Evolutionary conservation across 35 echinoderm and acorn worm species (phyloP), one percentile per base, ranked within the genome.

Genomic region (Apostichopus californicus): DNA sequence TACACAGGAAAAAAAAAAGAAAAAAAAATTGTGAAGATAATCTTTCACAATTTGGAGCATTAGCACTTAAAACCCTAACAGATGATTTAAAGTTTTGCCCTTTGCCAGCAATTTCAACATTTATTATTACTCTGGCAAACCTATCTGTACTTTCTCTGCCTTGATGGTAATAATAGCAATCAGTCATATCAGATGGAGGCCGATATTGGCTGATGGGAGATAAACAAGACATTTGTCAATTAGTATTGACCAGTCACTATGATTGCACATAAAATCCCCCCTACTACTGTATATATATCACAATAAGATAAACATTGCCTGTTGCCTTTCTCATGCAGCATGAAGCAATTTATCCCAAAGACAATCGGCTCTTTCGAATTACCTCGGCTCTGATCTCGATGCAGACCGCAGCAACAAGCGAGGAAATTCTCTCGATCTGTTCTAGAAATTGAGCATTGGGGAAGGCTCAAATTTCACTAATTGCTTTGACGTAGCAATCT

Each of bases 171-270:
- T 68, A 68, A 68, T 68, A 68, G 64, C 64, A 68, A 68, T 68
- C 64, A 68, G 64, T 68, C 64, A 68, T 46, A 46, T 46, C 34
- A 46, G 18, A 14, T 68, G 64, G 6, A 68, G 64, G 64, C 10
- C 17, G 64, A 18, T 68, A 68, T 68, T 18, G 64, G 64, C 64
- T 68, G 64, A 68, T 18, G 18, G 11, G 34, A 55, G 52, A 83
- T 83, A 83, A 83, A 83, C 80, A 83, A 83, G 10, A 56, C 80
- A 83, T 83, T 55, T 54, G 80, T 83, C 80, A 83, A 56, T 83
- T 55, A 83, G 53, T 83, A 46, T 46, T 46, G 80, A 83, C 80
- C 80, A 55, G 80, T 56, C 80, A 83, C 13, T 83, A 55, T 56
- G 46, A 57, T 54, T 83, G 80, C 80, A 34, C 80, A 9, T 83